These are phyloP conservation scores for Sebastolobus alascanus DNA, from an alignment of 2,797 vertebrate genomes.

Conservation along the genomic window DNA sequence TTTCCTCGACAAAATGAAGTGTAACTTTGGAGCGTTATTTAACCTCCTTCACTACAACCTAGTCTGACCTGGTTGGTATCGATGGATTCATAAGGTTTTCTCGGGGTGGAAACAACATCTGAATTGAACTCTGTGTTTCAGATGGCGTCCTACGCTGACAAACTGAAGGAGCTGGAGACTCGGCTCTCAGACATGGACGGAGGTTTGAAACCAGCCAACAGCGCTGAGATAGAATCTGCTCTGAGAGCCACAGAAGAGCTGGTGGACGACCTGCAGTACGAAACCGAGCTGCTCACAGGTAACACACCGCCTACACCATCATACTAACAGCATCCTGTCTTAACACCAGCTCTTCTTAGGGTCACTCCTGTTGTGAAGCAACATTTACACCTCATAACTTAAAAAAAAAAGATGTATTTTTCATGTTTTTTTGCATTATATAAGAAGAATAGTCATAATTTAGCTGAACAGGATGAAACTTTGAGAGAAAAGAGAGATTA, in stretches of 20 bases:
- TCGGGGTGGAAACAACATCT: background rate
- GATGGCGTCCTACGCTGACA: conserved; percentile 84
- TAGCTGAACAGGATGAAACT: no score
- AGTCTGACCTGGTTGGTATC: no score
- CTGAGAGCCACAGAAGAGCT: conserved; percentile 79
- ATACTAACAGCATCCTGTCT: background rate
- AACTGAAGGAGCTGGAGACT: conserved; percentile 86
- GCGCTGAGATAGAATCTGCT: conserved; percentile 79
- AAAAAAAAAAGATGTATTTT: no score
- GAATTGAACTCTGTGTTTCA: conserved; percentile 57
- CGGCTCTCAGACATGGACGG: conserved; percentile 64
- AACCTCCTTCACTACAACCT: no score
- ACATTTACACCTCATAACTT: no score
- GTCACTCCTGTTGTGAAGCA: no score
- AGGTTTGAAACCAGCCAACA: conserved; percentile 33
- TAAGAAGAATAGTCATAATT: no score
- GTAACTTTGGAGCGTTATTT: no score
- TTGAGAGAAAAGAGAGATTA: no score
- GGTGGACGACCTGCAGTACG: conserved; percentile 81
- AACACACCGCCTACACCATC: background rate
- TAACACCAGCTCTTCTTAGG: background rate
- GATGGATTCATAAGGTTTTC: no score
- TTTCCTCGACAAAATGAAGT: no score
- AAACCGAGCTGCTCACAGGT: conserved; percentile 77
- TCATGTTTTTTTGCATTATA: no score